These are phyloP conservation scores for Cyanistes caeruleus DNA, from an alignment of 2,113 vertebrate species.

Conservation along the genomic window DNA sequence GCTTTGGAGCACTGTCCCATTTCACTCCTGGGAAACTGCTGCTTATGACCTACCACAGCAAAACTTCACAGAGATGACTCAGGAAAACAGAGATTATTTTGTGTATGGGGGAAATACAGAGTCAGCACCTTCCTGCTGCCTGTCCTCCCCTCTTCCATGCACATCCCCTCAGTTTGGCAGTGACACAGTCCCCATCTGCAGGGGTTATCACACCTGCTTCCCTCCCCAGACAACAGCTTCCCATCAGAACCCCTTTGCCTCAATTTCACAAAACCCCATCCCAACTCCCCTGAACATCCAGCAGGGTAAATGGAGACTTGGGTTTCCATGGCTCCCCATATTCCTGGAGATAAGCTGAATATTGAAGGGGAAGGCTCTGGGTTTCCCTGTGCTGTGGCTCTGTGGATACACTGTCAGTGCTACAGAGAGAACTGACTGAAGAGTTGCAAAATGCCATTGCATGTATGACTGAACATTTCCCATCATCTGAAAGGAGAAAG, in stretches of 20 bases:
- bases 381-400: background rate
- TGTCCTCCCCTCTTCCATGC: background rate
- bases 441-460: accelerated
- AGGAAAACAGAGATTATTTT: background rate
- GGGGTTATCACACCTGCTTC: background rate
- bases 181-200: accelerated
- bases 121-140: background rate
- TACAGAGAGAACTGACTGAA: accelerated
- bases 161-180: accelerated
- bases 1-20: background rate
- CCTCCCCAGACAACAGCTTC: background rate
- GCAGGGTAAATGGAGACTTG: accelerated
- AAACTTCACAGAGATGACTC: background rate
- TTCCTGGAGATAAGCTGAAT: background rate
- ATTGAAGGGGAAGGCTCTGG: background rate
- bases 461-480: background rate
- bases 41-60: background rate
- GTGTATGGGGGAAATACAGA: background rate
- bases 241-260: background rate
- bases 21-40: background rate
- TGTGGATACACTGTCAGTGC: background rate
- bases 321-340: background rate
- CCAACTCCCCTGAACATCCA: background rate
- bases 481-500: background rate
- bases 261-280: background rate